Evolutionary conservation across 2,797 vertebrate species (phyloP), one percentile per base, ranked within the genome.

Genomic region (Sus cebifrons): DNA sequence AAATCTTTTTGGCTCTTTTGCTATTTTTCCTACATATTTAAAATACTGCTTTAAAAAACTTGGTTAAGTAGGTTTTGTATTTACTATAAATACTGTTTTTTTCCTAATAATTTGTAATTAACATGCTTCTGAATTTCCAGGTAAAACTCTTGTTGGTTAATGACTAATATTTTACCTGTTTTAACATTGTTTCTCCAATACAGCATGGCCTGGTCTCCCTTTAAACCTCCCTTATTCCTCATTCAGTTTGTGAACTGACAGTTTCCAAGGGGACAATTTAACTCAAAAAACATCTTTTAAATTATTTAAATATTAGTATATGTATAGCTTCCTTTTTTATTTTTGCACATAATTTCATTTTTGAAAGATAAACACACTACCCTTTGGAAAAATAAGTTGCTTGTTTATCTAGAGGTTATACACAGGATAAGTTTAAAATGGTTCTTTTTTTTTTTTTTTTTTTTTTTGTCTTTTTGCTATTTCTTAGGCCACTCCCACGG

Each of bases 41-140:
- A 92, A 93, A 92, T 32, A 67, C 1, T 7, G 29, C 4, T 52
- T 91, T 86, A 18, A 75, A 68, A 94, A 49, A 0, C 6, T 32
- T 67, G 3, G 0, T 27, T 96, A 65, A 54, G 10, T 44, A 27
- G 3, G 1, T 32, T 87, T 67, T n/a, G 21, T 36, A 40, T 71
- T 85, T 94, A 67, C 86, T 92, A 74, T 84, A 74, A 86, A 85
- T 44, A 25, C 5, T 52, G 1, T 73, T 73, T 75, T 58, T 58
- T 56, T 40, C 23, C 27, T 13, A 70, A 16, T 0, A 79, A 44
- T 15, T 58, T 91, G 16, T 7, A 70, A 82, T 40, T 68, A 89
- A 88, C 49, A 40, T 23, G 3, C 58, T 67, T 84, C 8, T 86
- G 29, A 95, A 85, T 89, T 91, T 95, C 16, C 4, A 89, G 21